Percentiles rank a stretch among this genome's conserved stretches.
These are phyloP conservation scores for Chaetodon trifasciatus DNA, from an alignment of 2,797 vertebrate genomes.

Conservation along the genomic window DNA sequence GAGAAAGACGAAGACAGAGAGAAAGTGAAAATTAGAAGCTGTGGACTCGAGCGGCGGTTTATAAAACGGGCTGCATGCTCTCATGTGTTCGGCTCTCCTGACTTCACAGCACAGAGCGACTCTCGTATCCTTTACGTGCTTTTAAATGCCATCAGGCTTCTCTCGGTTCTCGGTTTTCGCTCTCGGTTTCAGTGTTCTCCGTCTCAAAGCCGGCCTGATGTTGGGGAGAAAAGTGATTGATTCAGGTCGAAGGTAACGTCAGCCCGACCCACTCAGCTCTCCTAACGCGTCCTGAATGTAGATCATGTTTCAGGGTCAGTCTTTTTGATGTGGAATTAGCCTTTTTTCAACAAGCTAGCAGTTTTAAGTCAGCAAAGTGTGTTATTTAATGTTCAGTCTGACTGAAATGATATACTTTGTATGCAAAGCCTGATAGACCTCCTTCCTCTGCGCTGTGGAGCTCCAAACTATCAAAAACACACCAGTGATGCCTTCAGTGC, in stretches of 20 bases:
- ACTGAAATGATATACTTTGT: background rate
- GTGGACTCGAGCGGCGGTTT: background rate
- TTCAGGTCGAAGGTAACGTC: background rate
- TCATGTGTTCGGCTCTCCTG: background rate
- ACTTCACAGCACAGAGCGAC: background rate
- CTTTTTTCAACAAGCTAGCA: background rate
- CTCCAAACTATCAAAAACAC: background rate
- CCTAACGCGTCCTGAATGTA: too few species aligned
- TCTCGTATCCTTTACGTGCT: background rate
- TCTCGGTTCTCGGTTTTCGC: slow-evolving; percentile 5
- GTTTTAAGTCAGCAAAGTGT: too few species aligned
- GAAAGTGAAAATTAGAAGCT: background rate
- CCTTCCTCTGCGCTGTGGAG: too few species aligned
- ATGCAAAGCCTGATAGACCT: background rate
- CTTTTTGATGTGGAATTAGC: too few species aligned
- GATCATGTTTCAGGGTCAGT: background rate
- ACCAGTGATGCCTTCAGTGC: background rate
- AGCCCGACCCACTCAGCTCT: background rate
- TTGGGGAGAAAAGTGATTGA: background rate
- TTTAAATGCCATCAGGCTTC: background rate
- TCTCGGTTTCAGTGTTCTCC: background rate
- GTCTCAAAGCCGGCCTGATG: background rate
- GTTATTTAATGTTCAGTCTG: background rate
- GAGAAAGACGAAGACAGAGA: slow-evolving; percentile 43
- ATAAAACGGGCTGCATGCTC: background rate